These are phyloP conservation scores for Hylomyscus alleni DNA, from an alignment of 2,797 vertebrate species.

Conservation along the genomic window DNA sequence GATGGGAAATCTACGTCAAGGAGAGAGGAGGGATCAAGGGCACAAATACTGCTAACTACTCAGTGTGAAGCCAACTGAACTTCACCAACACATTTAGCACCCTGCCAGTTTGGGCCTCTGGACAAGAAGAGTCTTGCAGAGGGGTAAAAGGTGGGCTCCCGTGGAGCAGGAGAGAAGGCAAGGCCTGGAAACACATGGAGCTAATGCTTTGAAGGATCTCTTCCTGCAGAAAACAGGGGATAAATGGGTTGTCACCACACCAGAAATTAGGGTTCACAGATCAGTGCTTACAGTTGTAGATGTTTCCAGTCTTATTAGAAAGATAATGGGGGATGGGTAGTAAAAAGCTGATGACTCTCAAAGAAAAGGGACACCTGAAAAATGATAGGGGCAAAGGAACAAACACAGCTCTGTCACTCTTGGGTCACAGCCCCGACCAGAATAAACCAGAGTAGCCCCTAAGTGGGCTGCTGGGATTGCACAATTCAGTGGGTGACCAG, in stretches of 20 bases:
- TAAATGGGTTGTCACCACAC: background rate
- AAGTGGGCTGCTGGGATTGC: fast-evolving
- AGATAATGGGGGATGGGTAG: background rate
- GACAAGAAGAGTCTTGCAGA: background rate
- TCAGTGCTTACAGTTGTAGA: background rate
- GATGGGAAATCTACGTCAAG: background rate
- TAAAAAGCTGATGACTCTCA: background rate
- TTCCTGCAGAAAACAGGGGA: background rate
- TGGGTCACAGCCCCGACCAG: background rate
- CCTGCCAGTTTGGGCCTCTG: fast-evolving
- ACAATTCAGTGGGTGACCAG: too few relatives aligned
- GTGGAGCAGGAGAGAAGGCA: background rate
- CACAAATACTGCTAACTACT: fast-evolving
- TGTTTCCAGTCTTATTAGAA: background rate
- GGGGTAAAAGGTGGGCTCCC: background rate
- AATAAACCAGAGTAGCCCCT: background rate
- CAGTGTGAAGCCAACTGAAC: fast-evolving
- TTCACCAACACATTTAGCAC: too few relatives aligned
- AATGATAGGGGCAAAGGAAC: background rate
- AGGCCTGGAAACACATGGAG: background rate
- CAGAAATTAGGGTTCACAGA: background rate
- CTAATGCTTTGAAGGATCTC: background rate
- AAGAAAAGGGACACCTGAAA: background rate
- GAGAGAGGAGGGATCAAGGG: fast-evolving
- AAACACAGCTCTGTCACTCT: background rate